Base-by-base conservation (phyloP, 2,888 invertebrate species). In the Zhengitettix transpicula region DNA sequence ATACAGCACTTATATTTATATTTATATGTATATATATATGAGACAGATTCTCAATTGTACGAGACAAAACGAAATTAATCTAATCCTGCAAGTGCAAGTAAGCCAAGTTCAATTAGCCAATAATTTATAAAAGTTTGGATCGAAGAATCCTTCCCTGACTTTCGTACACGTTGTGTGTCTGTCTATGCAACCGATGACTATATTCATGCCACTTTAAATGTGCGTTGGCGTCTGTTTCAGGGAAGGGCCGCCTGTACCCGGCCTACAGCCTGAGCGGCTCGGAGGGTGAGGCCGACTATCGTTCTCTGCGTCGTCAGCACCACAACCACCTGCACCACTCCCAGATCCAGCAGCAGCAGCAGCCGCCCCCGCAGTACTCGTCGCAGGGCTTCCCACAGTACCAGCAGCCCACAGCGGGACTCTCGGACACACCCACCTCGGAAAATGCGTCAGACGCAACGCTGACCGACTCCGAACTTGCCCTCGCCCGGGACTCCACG, bases 371-470 rank as follows among this genome's bases (percentile, higher is more conserved):
- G 53, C 69, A 75, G 75, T 71, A 76, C 77, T 72, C 74, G 75
- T 72, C 77, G 14, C 14, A 14, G 47, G 47, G 47, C 12, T 12
- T 12, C 14, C 47, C 47, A 65, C 65, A 65, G 51, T 63, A 65
- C 58, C 72, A 73, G 61, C 75, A 73, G 68, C 72, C 72, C 57
- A 65, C 71, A 54, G 78, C 81, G 65, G 80, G 85, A 68, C 78
- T 88, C 68, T 84, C 87, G 72, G 83, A 88, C 76, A 85, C 88
- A 71, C 88, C 88, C 65, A 85, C 86, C 54, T 85, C 87, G 65
- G 89, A 89, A 73, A 87, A 88, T 84, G 87, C 85, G 65, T 89
- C 88, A 65, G 87, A 88, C 81, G 87, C 87, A 52, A 88, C 89
- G 40, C 80, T 89, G 69, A 89, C 88, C 47, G 89, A 89, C 74